A percentile compares a stretch with the other conserved stretches of the same genome.
These are phyloP conservation scores for Allophyes oxyacanthae DNA, from an alignment of 2,888 invertebrate species.

Conservation along the genomic window DNA sequence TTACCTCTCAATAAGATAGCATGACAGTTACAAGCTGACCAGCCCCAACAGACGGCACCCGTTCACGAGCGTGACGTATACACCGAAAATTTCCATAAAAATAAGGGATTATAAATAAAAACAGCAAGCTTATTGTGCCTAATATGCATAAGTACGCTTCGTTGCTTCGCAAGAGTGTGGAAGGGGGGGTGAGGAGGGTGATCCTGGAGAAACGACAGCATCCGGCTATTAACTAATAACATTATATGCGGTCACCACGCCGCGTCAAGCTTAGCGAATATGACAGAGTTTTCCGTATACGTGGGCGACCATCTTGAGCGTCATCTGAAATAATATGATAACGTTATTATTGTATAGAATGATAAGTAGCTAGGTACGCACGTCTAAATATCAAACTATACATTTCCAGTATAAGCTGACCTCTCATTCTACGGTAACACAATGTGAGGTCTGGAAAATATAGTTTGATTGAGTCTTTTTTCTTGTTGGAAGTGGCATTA, in stretches of 20 bases:
- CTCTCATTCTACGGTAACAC: no score
- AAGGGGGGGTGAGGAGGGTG: constrained; percentile 25
- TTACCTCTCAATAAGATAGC: no score
- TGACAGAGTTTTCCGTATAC: constrained; percentile 30
- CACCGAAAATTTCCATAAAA: no score
- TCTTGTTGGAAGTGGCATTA: no score
- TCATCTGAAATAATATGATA: constrained; percentile 15
- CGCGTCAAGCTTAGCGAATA: constrained; percentile 39
- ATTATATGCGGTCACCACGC: constrained; percentile 47
- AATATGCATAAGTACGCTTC: constrained; percentile 32
- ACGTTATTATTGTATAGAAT: constrained; percentile 4
- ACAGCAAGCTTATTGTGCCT: constrained; percentile 9
- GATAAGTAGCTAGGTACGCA: neutral
- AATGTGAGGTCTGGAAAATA: no score
- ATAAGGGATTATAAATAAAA: constrained; percentile 1
- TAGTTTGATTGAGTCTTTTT: no score
- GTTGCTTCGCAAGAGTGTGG: constrained; percentile 20
- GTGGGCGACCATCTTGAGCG: constrained; percentile 29
- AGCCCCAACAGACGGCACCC: no score
- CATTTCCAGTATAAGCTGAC: neutral
- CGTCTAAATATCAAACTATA: no score
- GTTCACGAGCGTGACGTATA: no score
- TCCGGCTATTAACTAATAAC: constrained; percentile 50
- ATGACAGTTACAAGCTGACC: no score
- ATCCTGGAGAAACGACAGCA: constrained; percentile 26